Evolutionary conservation across 2,888 invertebrate species (phyloP).

Genomic region (Flexamia atlantica): DNA sequence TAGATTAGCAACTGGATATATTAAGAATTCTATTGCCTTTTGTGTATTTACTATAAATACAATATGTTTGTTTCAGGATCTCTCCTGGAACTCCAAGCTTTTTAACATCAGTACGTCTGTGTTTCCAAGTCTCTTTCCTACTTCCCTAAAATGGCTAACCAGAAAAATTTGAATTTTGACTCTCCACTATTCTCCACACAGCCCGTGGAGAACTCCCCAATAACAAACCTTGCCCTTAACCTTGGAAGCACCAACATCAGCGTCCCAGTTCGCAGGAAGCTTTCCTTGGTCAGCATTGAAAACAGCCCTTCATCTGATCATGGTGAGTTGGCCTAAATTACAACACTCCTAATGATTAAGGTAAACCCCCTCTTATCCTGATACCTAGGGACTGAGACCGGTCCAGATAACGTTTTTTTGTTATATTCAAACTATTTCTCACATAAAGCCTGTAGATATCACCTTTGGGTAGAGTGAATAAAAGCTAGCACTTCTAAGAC

Average conservation of each 20-base stretch:
- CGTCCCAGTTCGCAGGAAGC: slow-evolving; percentile 32
- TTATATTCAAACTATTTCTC: too few species aligned
- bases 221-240: slow-evolving; percentile 33
- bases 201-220: slow-evolving; percentile 12
- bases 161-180: slow-evolving; percentile 6
- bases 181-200: slow-evolving; percentile 27
- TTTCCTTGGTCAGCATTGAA: background rate
- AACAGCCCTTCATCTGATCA: background rate
- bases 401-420: too few species aligned
- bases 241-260: slow-evolving; percentile 35
- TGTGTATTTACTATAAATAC: background rate
- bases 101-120: slow-evolving; percentile 11
- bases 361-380: too few species aligned
- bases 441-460: too few species aligned
- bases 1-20: too few species aligned
- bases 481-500: too few species aligned
- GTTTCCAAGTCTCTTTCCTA: background rate
- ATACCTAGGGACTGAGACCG: too few species aligned
- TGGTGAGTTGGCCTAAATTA: too few species aligned
- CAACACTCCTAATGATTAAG: too few species aligned
- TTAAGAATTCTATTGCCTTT: too few species aligned
- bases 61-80: background rate
- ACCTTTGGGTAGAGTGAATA: too few species aligned
- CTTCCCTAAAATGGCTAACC: slow-evolving; percentile 33
- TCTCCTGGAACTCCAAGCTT: background rate